Base-by-base conservation (phyloP, 2,113 vertebrate species). In the Dryoscopus gambensis region DNA sequence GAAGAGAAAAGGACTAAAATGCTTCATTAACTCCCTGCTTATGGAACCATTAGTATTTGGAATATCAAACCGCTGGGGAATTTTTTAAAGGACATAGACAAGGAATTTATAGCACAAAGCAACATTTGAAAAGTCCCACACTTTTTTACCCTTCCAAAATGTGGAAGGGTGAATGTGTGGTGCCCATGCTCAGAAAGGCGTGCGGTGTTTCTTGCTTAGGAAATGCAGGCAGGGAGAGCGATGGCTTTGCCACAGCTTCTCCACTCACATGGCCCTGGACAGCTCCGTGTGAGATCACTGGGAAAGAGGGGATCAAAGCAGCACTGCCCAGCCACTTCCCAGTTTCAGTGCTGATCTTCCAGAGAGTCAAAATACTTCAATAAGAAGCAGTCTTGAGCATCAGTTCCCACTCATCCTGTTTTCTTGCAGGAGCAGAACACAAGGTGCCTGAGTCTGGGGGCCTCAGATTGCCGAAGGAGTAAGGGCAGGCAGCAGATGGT, bases 151-250 rank as follows among this genome's bases (percentile, higher is more conserved):
- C 17, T 44, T 75, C 27, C 65, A 52, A 5, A 60, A 56, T 6
- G 9, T 39, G 35, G 39, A 77, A 46, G 0, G 2, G 21, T 60
- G 37, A 50, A 15, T 15, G 52, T 7, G 16, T 47, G 62, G n/a
- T 79, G 74, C 30, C n/a, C 10, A 1, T n/a, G 47, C 76, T 63
- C 52, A 21, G 27, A 63, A n/a, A 2, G 56, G 49, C 0, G 0
- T 14, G 21, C 1, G 2, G 27, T 35, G 33, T 30, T 88, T 74
- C 35, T 47, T 55, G 75, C 21, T 74, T 18, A 22, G 59, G 59
- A 35, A 70, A 40, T 6, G n/a, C 16, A 33, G 20, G 5, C 0
- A 2, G 18, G 68, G 30, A 70, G 47, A 63, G 44, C 0, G 0
- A 27, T 33, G 57, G 50, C 67, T 90, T 87, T 90, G 57, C 33